Percentiles rank a stretch among this genome's conserved stretches.
Conservation (phyloP, 2,113 vertebrate species). For the Sylvilagus bachmani region DNA sequence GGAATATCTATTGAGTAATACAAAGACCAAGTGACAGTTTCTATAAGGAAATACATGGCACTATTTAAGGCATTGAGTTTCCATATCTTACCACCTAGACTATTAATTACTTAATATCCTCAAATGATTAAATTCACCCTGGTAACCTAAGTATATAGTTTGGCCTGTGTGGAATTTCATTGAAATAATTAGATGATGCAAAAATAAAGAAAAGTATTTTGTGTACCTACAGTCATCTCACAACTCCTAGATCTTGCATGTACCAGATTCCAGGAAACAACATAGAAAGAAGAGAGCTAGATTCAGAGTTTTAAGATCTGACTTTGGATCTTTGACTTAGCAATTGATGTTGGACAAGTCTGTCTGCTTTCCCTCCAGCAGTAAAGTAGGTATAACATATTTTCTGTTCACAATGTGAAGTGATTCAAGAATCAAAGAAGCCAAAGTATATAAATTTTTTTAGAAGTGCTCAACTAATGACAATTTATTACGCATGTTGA, state of each 20-base stretch:
- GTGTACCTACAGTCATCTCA: neutral
- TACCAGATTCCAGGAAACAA: neutral
- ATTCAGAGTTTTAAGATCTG: neutral
- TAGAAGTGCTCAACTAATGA: neutral
- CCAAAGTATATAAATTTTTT: neutral
- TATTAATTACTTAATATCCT: constrained; percentile 15
- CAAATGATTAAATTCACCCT: constrained; percentile 10
- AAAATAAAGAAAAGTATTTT: neutral
- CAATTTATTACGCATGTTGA: neutral
- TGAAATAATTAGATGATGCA: neutral
- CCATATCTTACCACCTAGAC: neutral
- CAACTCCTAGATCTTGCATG: neutral
- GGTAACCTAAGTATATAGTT: neutral
- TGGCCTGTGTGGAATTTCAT: neutral
- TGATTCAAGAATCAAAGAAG: neutral
- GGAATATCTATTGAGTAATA: neutral
- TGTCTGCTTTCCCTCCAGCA: neutral
- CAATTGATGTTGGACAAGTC: neutral
- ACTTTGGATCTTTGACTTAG: neutral
- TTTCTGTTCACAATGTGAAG: neutral
- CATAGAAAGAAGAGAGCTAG: neutral
- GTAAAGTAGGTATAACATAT: neutral
- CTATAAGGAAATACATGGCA: neutral
- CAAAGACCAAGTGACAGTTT: neutral
- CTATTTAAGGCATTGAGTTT: neutral